Percentiles rank a stretch among this genome's conserved stretches.
Conservation (phyloP, 2,888 invertebrate genomes). For the Ectemnius continuus region DNA sequence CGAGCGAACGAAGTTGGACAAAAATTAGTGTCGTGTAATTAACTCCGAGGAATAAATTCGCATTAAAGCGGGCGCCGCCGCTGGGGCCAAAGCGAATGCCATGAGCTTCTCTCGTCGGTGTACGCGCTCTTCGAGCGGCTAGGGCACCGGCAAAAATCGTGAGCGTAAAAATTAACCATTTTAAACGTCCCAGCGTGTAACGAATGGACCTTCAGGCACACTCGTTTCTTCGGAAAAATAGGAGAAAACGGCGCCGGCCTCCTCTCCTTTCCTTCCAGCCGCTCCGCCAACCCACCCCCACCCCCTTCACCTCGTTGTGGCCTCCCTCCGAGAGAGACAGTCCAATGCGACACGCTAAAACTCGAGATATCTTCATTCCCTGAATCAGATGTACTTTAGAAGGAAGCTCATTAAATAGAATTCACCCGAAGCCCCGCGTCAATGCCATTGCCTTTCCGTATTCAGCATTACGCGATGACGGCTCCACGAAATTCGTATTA, state of each 20-base stretch:
- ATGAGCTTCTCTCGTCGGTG: neutral
- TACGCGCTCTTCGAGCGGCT: constrained; percentile 26
- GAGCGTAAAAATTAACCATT: constrained; percentile 73
- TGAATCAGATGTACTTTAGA: too few species aligned
- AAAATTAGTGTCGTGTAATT: constrained; percentile 76
- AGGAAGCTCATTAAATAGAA: too few species aligned
- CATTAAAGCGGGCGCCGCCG: constrained; percentile 65
- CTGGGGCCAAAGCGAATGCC: constrained; percentile 22
- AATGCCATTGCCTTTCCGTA: too few species aligned
- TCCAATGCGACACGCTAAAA: too few species aligned
- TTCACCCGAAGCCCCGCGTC: too few species aligned
- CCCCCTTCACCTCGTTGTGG: neutral
- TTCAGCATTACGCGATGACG: too few species aligned
- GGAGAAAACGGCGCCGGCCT: constrained; percentile 48
- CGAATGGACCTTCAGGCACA: constrained; percentile 71
- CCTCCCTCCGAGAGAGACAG: too few species aligned
- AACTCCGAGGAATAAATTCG: constrained; percentile 74
- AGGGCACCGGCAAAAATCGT: constrained; percentile 65
- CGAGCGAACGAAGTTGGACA: constrained; percentile 68
- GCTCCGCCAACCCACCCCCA: neutral
- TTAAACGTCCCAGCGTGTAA: constrained; percentile 68
- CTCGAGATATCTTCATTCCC: too few species aligned
- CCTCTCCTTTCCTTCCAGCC: neutral
- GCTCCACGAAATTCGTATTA: too few species aligned
- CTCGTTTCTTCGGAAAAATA: constrained; percentile 60